Evolutionary conservation across 2,888 invertebrate genomes (phyloP), one percentile per base, ranked within the genome.

Genomic region (Lochmaea crataegi): DNA sequence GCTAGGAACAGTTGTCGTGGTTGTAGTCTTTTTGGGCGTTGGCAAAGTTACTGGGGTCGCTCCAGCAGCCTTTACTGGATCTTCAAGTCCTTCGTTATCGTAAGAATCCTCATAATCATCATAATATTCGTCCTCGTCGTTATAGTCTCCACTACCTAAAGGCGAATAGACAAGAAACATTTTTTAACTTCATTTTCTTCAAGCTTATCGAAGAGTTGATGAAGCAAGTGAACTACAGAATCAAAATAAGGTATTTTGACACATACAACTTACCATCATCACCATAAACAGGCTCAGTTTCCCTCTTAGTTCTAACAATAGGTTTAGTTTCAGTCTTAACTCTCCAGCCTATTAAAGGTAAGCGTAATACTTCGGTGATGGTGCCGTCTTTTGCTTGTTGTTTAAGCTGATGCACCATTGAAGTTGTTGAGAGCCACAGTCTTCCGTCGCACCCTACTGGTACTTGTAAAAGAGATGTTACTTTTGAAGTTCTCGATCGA

Each of bases 371-470:
- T 82, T 92, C 91, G 22, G 92, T 88, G 68, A 95, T 88, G 0
- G 92, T 92, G 0, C 94, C 94, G 82, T 94, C 94, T 5, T 90
- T 88, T 0, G 94, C 90, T 79, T 93, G 92, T 65, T 91, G 90
- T 74, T 93, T 90, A 12, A 94, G 85, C 45, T 91, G 91, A 45
- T 91, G 90, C n/a, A 94, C 89, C 14, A 93, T 86, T 38, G 91
- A 88, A 56, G 90, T 89, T 81, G 92, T 91, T 65, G 91, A 89
- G n/a, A 89, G 86, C 90, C 92, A 92, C 41, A 94, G 87, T 76
- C 90, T 90, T 61, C 91, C 92, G 64, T 92, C 92, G 85, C 95
- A 95, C 3, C 95, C 95, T 72, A 94, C 93, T 89, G 93, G 87
- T 0, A 90, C 89, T 81, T 89, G 87, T 68, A 90, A 83, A 67